Percentiles rank a stretch among this genome's conserved stretches.
phyloP scores from a whole-genome alignment of 2,888 invertebrate species.

The Melinaea marsaeus region DNA sequence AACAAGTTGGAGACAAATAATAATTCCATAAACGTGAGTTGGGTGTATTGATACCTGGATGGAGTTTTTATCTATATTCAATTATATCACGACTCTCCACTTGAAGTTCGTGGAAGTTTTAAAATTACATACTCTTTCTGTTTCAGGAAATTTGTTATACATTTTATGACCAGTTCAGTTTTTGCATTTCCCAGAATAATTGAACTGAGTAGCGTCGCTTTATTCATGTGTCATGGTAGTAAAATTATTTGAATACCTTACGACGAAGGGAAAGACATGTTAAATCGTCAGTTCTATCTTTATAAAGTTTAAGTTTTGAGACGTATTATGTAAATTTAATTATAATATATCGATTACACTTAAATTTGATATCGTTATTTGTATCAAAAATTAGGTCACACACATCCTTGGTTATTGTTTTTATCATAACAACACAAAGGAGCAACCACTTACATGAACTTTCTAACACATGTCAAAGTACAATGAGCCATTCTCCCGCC shows the following conservation, averaged over 20 bases:
- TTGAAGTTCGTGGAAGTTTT: too few relatives aligned
- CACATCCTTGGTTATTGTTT: background rate
- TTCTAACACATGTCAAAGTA: constrained; percentile 42
- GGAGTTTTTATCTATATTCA: too few relatives aligned
- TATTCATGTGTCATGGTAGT: constrained; percentile 24
- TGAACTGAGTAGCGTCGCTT: constrained; percentile 26
- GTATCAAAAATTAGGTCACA: constrained; percentile 1
- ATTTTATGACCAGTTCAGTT: constrained; percentile 26
- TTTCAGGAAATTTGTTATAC: too few relatives aligned
- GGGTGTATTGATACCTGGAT: too few relatives aligned
- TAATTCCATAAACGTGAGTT: too few relatives aligned
- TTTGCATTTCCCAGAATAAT: constrained; percentile 44
- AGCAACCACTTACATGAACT: constrained; percentile 18
- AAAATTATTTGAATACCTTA: background rate
- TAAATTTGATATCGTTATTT: background rate
- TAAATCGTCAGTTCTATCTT: too few relatives aligned
- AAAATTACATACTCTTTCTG: too few relatives aligned
- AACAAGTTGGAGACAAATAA: too few relatives aligned
- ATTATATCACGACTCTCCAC: too few relatives aligned
- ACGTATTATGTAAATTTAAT: background rate
- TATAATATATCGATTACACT: background rate
- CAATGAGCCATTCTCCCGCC: constrained; percentile 66
- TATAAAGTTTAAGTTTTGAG: too few relatives aligned
- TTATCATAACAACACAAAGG: constrained; percentile 11
- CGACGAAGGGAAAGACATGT: too few relatives aligned